Conservation (phyloP, 2,797 vertebrate genomes). For the Naso thynnoides region DNA sequence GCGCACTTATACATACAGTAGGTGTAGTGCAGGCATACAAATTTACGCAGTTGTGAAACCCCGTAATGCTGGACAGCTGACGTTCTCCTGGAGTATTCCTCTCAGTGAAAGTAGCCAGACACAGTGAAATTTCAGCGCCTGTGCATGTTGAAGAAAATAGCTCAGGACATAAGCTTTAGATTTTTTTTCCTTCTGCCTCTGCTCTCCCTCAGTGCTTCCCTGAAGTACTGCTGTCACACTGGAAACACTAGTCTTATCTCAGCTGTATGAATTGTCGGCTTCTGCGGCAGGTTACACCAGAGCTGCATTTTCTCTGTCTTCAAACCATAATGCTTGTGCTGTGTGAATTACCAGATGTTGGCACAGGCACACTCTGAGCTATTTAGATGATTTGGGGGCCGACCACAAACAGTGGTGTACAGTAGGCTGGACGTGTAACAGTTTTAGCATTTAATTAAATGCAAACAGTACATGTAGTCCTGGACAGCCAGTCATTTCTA, state of each 20-base stretch:
- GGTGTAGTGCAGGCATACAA: background rate
- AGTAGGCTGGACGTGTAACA: constrained; percentile 20
- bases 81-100: constrained; percentile 49
- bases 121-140: constrained; percentile 50
- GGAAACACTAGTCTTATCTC: constrained; percentile 68
- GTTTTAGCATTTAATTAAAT: constrained; percentile 39
- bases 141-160: constrained; percentile 62
- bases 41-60: constrained; percentile 15
- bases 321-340: constrained; percentile 24
- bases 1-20: constrained; percentile 8
- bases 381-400: constrained; percentile 40
- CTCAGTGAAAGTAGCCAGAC: constrained; percentile 39
- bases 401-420: constrained; percentile 27
- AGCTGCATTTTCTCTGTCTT: constrained; percentile 56
- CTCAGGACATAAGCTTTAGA: constrained; percentile 51
- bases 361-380: constrained; percentile 25
- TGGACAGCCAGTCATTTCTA: constrained; percentile 22
- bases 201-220: constrained; percentile 54
- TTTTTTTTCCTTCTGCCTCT: constrained; percentile 42
- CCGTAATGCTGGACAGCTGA: constrained; percentile 35
- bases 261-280: constrained; percentile 60
- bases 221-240: constrained; percentile 67
- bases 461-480: background rate
- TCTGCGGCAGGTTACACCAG: constrained; percentile 62
- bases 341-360: constrained; percentile 35